These are phyloP conservation scores for Zootermopsis nevadensis DNA, from an alignment of 2,888 invertebrate genomes.

Conservation along the genomic window DNA sequence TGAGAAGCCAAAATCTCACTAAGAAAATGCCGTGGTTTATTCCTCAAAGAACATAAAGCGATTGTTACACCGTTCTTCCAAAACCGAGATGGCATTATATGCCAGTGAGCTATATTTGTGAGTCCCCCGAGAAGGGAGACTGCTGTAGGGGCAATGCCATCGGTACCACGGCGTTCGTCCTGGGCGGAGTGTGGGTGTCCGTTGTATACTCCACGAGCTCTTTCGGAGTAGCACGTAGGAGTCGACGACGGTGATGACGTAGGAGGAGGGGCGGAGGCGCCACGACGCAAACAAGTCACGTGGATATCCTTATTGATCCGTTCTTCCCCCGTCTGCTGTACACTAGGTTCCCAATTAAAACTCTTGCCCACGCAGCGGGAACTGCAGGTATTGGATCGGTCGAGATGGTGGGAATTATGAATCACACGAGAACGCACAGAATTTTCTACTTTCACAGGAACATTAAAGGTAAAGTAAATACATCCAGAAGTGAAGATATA, in stretches of 20 bases:
- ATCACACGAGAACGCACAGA: neutral
- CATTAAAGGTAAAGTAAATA: too few species aligned
- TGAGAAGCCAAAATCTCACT: too few species aligned
- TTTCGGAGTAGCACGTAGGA: slow-evolving; percentile 2
- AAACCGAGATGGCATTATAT: neutral
- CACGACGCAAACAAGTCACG: slow-evolving; percentile 39
- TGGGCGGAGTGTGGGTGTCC: neutral
- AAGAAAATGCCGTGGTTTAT: too few species aligned
- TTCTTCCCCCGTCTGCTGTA: neutral
- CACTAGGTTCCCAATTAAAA: neutral
- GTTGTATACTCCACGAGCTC: neutral
- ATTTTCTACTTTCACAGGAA: too few species aligned
- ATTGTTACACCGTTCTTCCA: slow-evolving; percentile 23
- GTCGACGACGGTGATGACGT: slow-evolving; percentile 23
- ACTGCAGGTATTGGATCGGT: neutral
- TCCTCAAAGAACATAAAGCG: neutral
- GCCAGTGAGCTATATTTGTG: slow-evolving; percentile 4
- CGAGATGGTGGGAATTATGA: neutral
- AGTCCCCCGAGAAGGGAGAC: neutral
- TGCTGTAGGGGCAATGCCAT: neutral
- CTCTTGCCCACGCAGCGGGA: neutral
- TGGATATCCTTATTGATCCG: slow-evolving; percentile 40
- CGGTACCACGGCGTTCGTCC: neutral
- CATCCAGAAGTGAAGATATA: too few species aligned
- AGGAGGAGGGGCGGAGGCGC: neutral